Evolutionary conservation across 1,140 invertebrate species (phyloP), one percentile per base, ranked within the genome.

Genomic region (Drosophila pectinifera): DNA sequence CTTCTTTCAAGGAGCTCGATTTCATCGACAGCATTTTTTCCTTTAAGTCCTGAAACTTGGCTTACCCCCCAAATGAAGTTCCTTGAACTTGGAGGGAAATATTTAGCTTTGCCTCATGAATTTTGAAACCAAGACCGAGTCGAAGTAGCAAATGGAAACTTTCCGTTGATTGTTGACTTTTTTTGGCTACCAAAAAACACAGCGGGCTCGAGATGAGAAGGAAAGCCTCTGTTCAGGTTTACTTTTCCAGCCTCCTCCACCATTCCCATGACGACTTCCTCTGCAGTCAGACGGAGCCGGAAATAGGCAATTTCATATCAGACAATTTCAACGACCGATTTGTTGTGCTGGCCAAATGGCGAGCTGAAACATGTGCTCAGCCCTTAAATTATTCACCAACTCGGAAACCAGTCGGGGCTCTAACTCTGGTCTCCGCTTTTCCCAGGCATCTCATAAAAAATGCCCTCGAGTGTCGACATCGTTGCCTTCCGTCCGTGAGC

Each of bases 291-390:
- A 79, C 83, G 67, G 53, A 73, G 74, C 84, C 81, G 83, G 83
- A 88, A 88, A 88, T 88, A 77, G 84, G 81, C 83, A 89, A 88
- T 88, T 88, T 69, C 61, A 64, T 80, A 76, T 79, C 83, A 88
- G 78, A 88, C 78, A 58, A 20, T 64, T 72, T 41, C 45, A 70
- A 59, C 63, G 18, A 48, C 41, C 48, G 38, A 58, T 58, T 69
- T 24, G 54, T 48, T 28, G 43, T 28, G 20, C 59, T 2, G n/a
- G 1, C 1, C 20, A 36, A 49, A 36, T 24, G 20, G 34, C 18
- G 58, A 36, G n/a, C 54, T 31, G 39, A 68, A 61, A 73, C 65
- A 69, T 74, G 63, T 59, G 49, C 48, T 53, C 42, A 42, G 14
- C 39, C 49, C 34, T 89, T 88, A 83, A 88, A 89, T 89, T 67